A percentile compares a stretch with the other conserved stretches of the same genome.
These are phyloP conservation scores for Lithobates sylvaticus DNA, from an alignment of 2,797 vertebrate species.

Conservation along the genomic window DNA sequence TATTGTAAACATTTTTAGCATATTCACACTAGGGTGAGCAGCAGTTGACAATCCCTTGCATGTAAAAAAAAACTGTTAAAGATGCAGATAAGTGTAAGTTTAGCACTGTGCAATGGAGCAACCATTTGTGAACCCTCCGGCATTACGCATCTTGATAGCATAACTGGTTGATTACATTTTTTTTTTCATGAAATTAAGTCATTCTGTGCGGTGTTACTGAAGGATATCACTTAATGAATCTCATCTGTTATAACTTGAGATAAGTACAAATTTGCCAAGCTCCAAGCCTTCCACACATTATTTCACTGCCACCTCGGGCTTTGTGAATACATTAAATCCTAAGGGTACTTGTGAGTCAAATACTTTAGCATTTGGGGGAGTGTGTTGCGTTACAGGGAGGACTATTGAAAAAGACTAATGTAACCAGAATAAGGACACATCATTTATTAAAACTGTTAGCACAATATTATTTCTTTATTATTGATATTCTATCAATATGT, in stretches of 20 bases:
- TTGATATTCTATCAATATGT: conserved; percentile 28
- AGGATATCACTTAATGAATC: conserved; percentile 62
- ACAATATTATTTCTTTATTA: conserved; percentile 12
- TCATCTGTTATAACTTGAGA: conserved; percentile 54
- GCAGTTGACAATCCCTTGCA: background rate
- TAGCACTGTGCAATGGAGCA: background rate
- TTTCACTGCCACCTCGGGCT: conserved; percentile 31
- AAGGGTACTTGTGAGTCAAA: conserved; percentile 50
- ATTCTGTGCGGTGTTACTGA: conserved; percentile 50
- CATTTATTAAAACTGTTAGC: conserved; percentile 37
- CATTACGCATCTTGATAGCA: conserved; percentile 13
- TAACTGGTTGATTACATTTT: conserved; percentile 39
- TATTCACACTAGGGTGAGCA: background rate
- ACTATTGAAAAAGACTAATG: conserved; percentile 40
- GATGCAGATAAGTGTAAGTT: conserved; percentile 13
- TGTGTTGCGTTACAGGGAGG: no score
- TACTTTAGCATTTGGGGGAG: conserved; percentile 29
- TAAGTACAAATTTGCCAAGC: conserved; percentile 44
- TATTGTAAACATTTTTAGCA: background rate
- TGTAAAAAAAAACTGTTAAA: background rate
- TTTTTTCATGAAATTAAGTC: conserved; percentile 48
- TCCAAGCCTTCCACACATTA: conserved; percentile 29
- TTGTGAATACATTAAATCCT: conserved; percentile 54
- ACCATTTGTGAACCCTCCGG: conserved; percentile 38
- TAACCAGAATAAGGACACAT: conserved; percentile 22